phyloP scores from a whole-genome alignment of 2,888 invertebrate genomes.

The Epistrophe grossulariae region DNA sequence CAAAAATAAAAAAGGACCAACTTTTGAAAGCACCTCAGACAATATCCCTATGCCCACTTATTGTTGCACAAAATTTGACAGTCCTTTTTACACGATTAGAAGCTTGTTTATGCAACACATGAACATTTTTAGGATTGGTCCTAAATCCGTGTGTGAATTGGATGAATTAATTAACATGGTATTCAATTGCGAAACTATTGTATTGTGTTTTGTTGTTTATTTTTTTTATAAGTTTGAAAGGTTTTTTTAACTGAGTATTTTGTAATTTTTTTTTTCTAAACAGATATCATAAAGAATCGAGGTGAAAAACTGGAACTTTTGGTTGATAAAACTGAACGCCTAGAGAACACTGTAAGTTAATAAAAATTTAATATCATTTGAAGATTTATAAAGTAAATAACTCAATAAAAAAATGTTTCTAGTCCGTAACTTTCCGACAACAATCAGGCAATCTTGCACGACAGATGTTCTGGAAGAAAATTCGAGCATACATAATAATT shows the following conservation, averaged over 20 bases:
- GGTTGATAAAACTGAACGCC: conserved; percentile 95
- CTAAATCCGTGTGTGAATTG: too few species aligned
- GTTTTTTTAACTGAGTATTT: neutral
- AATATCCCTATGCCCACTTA: too few species aligned
- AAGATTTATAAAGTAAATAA: conserved; percentile 79
- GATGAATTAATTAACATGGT: too few species aligned
- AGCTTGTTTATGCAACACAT: too few species aligned
- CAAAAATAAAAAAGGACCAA: too few species aligned
- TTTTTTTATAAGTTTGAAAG: neutral
- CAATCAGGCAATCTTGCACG: conserved; percentile 93
- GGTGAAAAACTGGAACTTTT: conserved; percentile 96
- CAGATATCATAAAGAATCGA: conserved; percentile 94
- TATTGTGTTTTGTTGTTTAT: too few species aligned
- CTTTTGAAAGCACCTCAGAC: too few species aligned
- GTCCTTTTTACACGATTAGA: too few species aligned
- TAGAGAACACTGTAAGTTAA: conserved; percentile 92
- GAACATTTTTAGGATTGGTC: too few species aligned
- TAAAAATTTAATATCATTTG: neutral
- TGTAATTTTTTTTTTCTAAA: conserved; percentile 4
- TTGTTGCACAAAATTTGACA: too few species aligned
- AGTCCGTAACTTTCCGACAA: conserved; percentile 95
- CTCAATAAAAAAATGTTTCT: conserved; percentile 62
- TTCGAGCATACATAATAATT: conserved; percentile 93
- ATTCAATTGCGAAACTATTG: too few species aligned
- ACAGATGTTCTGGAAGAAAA: conserved; percentile 96